These are phyloP conservation scores for Amazona finschi DNA, from an alignment of 2,797 vertebrate genomes.

Conservation along the genomic window DNA sequence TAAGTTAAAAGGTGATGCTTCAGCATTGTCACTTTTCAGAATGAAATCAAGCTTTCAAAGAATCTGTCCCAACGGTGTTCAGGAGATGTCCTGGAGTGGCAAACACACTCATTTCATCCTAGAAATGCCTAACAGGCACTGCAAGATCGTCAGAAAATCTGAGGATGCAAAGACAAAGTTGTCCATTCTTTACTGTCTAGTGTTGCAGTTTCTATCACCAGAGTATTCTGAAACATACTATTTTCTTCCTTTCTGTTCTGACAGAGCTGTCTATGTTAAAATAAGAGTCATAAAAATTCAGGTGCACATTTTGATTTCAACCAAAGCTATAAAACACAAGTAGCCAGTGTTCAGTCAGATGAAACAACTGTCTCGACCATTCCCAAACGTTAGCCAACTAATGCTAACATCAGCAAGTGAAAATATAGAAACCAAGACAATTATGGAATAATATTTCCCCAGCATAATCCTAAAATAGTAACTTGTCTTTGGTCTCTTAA, in stretches of 20 bases:
- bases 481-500: background rate
- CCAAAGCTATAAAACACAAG: background rate
- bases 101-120: background rate
- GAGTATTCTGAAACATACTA: background rate
- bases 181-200: background rate
- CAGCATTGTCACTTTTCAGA: background rate
- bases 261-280: background rate
- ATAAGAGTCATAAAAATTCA: background rate
- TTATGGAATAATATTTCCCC: background rate
- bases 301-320: background rate
- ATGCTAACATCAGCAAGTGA: background rate
- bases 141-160: background rate
- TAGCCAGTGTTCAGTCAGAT: background rate
- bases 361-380: background rate
- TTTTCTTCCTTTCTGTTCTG: background rate
- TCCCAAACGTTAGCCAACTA: background rate
- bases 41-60: background rate
- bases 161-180: background rate
- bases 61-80: background rate
- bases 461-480: background rate
- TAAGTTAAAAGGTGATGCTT: constrained; percentile 14
- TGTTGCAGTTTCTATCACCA: background rate
- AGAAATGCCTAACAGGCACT: background rate
- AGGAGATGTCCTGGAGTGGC: background rate
- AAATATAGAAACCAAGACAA: background rate